Evolutionary conservation across 30 jellyfish, hydroid and myxozoan genomes (phyloP).

Genomic region (Phacellophora camtschatica): DNA sequence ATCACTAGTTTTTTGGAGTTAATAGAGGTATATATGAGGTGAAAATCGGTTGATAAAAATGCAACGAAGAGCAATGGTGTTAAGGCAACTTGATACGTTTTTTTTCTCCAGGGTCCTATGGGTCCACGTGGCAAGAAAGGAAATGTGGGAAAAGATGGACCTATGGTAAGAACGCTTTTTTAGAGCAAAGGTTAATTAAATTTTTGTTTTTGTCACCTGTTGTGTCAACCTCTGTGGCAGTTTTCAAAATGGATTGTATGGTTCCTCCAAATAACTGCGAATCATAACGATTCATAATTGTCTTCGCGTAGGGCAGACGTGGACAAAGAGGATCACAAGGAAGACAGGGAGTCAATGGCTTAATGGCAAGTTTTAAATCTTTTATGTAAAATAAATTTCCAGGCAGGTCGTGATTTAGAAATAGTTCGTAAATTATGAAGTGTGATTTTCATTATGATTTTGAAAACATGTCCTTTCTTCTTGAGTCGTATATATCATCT

Average conservation of each 20-base stretch:
- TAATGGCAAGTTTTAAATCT: background rate
- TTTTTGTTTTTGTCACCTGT: background rate
- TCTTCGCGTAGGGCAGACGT: constrained; percentile 38
- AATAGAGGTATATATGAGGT: no score
- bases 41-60: no score
- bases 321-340: constrained; percentile 71
- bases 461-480: no score
- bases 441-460: no score
- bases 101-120: constrained; percentile 21
- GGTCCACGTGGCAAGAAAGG: constrained; percentile 76
- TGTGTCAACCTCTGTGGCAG: background rate
- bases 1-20: no score
- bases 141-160: constrained; percentile 62
- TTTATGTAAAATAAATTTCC: no score
- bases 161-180: constrained; percentile 26
- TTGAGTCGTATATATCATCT: no score
- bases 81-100: no score
- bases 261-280: background rate
- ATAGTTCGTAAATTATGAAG: no score
- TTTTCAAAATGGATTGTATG: background rate
- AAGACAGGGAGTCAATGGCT: constrained; percentile 38
- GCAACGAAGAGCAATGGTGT: no score
- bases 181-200: background rate
- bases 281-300: background rate
- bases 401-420: no score